Percentiles rank a stretch among this genome's conserved stretches.
These are phyloP conservation scores for Oncorhynchus masou DNA, from an alignment of 2,113 vertebrate species.

Conservation along the genomic window DNA sequence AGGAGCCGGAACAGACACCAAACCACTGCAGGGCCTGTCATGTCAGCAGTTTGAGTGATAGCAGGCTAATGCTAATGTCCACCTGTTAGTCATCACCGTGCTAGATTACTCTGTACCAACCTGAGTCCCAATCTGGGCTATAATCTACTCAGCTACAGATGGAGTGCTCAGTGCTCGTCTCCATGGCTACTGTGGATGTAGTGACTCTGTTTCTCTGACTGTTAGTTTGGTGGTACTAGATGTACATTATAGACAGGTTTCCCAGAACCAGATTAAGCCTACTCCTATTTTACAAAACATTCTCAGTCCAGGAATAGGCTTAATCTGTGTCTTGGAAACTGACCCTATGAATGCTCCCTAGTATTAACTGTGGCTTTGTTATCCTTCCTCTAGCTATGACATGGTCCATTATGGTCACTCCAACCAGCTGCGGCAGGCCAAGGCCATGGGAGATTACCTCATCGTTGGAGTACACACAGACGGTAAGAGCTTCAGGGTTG, in stretches of 20 bases:
- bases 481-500: conserved; percentile 70
- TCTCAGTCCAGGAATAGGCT: no score
- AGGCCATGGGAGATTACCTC: conserved; percentile 93
- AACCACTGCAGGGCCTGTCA: neutral
- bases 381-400: conserved; percentile 82
- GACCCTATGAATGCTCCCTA: neutral
- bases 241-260: conserved; percentile 4
- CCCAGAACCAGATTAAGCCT: no score
- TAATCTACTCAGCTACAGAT: conserved; percentile 58
- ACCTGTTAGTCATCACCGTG: conserved; percentile 43
- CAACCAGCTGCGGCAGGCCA: conserved; percentile 96
- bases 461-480: conserved; percentile 96
- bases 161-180: conserved; percentile 14
- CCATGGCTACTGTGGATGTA: neutral
- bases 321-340: neutral
- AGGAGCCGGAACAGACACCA: neutral
- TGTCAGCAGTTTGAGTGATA: conserved; percentile 23
- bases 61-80: conserved; percentile 29
- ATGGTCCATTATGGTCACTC: conserved; percentile 99
- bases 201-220: neutral
- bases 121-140: conserved; percentile 43
- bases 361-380: neutral
- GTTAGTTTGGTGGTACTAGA: neutral
- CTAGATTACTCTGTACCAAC: conserved; percentile 41
- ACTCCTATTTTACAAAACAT: no score